Evolutionary conservation across 2,113 vertebrate genomes (phyloP).

Genomic region (Corydoras maculifer): DNA sequence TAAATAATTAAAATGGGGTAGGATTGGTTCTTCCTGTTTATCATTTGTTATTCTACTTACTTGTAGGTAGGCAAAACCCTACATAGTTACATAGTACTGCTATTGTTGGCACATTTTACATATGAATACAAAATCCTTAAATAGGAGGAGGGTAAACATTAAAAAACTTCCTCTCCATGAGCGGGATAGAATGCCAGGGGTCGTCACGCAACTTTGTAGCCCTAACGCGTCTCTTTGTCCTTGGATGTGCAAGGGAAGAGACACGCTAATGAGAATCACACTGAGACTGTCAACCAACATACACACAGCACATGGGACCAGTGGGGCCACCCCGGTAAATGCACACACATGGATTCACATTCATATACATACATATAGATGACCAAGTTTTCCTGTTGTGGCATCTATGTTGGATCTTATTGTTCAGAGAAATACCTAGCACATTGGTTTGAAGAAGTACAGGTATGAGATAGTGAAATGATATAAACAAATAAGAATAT

Average conservation of each 20-base stretch:
- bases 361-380: constrained; percentile 33
- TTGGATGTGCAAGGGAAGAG: constrained; percentile 36
- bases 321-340: constrained; percentile 5
- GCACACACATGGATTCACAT: constrained; percentile 2
- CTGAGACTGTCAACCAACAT: constrained; percentile 60
- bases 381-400: constrained; percentile 25
- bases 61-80: neutral
- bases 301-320: constrained; percentile 53
- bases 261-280: constrained; percentile 63
- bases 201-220: constrained; percentile 67
- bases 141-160: constrained; percentile 43
- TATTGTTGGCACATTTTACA: constrained; percentile 53
- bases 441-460: neutral
- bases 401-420: constrained; percentile 26
- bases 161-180: constrained; percentile 41
- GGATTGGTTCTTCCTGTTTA: no score
- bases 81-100: neutral
- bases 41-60: no score
- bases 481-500: no score
- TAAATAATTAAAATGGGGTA: no score
- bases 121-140: constrained; percentile 61
- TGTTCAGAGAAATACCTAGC: constrained; percentile 15
- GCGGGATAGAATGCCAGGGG: constrained; percentile 45
- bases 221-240: constrained; percentile 57
- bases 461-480: neutral